Evolutionary conservation across 1,140 invertebrate genomes (phyloP).

Genomic region (Apis laboriosa): DNA sequence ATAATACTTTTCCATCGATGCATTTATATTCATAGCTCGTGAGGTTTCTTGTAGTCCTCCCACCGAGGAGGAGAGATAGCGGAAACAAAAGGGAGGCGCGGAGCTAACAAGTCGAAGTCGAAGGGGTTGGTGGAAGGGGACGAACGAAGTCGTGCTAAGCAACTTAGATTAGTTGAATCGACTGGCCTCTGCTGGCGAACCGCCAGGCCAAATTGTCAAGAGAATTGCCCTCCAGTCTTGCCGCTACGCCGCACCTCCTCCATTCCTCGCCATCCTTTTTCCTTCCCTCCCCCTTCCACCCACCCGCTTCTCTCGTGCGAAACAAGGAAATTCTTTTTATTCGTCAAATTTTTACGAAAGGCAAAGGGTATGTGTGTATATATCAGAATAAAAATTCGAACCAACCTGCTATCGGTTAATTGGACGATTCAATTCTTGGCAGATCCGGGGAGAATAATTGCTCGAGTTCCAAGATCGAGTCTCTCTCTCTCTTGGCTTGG

Average conservation of each 20-base stretch:
- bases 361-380: too few species aligned
- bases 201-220: slow-evolving; percentile 79
- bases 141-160: slow-evolving; percentile 77
- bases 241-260: slow-evolving; percentile 61
- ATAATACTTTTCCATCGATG: slow-evolving; percentile 28
- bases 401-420: too few species aligned
- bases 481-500: neutral
- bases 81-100: slow-evolving; percentile 6
- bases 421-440: too few species aligned
- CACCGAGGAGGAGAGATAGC: neutral
- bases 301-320: too few species aligned
- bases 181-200: slow-evolving; percentile 76
- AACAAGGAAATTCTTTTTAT: too few species aligned
- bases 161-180: slow-evolving; percentile 80
- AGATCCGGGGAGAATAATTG: slow-evolving; percentile 47
- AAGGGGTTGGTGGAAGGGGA: slow-evolving; percentile 63
- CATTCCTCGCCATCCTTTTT: slow-evolving; percentile 41
- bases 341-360: too few species aligned
- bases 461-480: neutral
- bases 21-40: slow-evolving; percentile 49
- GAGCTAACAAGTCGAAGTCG: slow-evolving; percentile 52
- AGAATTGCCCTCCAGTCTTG: slow-evolving; percentile 74
- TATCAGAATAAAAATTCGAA: too few species aligned
- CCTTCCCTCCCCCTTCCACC: neutral
- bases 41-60: slow-evolving; percentile 14